These are phyloP conservation scores for Lepus oiostolus DNA, from an alignment of 2,797 vertebrate genomes.

Conservation along the genomic window DNA sequence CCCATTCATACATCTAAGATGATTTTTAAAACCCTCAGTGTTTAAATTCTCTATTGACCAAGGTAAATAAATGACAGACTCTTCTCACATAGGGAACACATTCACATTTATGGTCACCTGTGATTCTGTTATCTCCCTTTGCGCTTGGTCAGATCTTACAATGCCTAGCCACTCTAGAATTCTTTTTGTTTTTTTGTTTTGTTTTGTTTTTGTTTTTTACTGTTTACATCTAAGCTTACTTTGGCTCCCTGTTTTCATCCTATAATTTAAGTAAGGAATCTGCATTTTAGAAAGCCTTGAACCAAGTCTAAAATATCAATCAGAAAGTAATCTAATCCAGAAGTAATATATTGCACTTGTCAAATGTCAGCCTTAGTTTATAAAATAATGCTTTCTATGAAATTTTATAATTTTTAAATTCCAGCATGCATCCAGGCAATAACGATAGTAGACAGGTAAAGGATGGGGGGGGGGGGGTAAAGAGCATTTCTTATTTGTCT, in stretches of 20 bases:
- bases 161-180: neutral
- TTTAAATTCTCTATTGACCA: slow-evolving; percentile 41
- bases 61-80: neutral
- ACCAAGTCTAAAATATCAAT: neutral
- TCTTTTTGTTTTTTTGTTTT: neutral
- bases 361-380: neutral
- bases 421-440: neutral
- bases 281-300: slow-evolving; percentile 1
- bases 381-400: neutral
- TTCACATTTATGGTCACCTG: neutral
- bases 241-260: neutral
- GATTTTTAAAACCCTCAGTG: neutral
- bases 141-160: neutral
- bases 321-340: neutral
- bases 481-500: neutral
- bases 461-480: too few species aligned
- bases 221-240: neutral
- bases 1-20: neutral
- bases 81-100: neutral
- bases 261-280: neutral
- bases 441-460: neutral
- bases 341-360: neutral
- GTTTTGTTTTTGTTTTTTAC: neutral
- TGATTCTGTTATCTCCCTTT: neutral
- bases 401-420: neutral